Conservation (phyloP, 92 coral and sea anemone species). For the Plumapathes pennacea region DNA sequence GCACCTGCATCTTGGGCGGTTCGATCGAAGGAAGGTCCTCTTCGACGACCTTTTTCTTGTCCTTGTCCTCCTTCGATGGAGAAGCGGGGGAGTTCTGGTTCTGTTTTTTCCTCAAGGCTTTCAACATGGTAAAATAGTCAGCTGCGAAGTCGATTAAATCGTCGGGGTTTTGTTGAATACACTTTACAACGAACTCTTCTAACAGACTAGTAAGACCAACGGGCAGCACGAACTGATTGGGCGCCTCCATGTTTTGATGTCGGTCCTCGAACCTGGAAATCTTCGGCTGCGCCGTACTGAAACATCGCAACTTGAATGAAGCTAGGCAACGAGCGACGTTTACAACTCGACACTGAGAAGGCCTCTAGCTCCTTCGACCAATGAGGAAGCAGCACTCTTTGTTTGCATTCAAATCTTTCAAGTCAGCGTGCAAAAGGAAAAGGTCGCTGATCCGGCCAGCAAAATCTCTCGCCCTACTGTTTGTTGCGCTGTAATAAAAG, state of each 20-base stretch:
- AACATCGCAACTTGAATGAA: no score
- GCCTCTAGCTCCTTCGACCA: no score
- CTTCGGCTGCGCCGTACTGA: no score
- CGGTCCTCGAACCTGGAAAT: no score
- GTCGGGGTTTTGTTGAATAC: constrained; percentile 92
- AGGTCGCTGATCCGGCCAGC: no score
- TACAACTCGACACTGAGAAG: no score
- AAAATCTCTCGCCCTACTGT: no score
- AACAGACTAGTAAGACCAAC: constrained; percentile 88
- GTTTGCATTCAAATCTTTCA: no score
- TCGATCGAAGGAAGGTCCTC: constrained; percentile 65
- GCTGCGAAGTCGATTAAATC: constrained; percentile 96
- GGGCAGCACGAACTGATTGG: constrained; percentile 73
- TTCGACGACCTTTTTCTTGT: constrained; percentile 73
- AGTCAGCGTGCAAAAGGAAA: no score
- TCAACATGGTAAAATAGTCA: constrained; percentile 88
- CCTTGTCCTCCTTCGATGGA: constrained; percentile 40
- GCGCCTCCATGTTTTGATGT: constrained; percentile 65
- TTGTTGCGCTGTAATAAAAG: no score
- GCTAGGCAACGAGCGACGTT: no score
- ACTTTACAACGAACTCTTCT: constrained; percentile 95
- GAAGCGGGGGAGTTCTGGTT: constrained; percentile 26
- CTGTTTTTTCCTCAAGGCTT: constrained; percentile 60
- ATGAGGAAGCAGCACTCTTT: no score
- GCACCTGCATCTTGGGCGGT: constrained; percentile 80